These are phyloP conservation scores for Camelus dromedarius DNA, from an alignment of 2,113 vertebrate species.

Conservation along the genomic window DNA sequence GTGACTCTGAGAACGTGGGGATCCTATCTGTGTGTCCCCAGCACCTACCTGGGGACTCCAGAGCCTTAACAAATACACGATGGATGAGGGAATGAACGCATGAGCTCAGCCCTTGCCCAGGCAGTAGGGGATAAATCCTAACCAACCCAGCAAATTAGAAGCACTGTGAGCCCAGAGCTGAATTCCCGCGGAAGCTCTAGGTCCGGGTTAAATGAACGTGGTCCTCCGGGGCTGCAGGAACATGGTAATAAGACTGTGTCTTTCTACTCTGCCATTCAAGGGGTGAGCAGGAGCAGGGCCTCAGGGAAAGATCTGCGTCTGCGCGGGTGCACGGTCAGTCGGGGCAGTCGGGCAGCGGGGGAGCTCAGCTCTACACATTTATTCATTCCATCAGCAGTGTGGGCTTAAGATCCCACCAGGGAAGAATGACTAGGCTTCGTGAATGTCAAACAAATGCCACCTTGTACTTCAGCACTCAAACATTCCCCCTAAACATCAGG, in stretches of 20 bases:
- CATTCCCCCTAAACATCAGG: not conserved
- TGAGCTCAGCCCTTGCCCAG: not conserved
- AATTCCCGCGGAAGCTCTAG: constrained; percentile 39
- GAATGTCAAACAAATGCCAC: not conserved
- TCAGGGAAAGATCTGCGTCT: not conserved
- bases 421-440: not conserved
- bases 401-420: not conserved
- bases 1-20: not conserved
- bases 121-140: not conserved
- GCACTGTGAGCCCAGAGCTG: not conserved
- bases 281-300: fast-evolving
- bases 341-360: fast-evolving
- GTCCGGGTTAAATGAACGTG: constrained; percentile 29
- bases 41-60: no score
- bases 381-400: not conserved
- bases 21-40: not conserved
- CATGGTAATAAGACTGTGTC: not conserved
- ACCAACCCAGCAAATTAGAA: not conserved
- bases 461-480: not conserved
- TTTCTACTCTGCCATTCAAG: fast-evolving
- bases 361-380: fast-evolving
- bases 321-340: fast-evolving
- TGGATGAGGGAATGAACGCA: not conserved
- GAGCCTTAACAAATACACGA: not conserved
- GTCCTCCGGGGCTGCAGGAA: not conserved